Percentiles rank a stretch among this genome's conserved stretches.
These are phyloP conservation scores for Rousettus leschenaultii DNA, from an alignment of 2,113 vertebrate species.

Conservation along the genomic window DNA sequence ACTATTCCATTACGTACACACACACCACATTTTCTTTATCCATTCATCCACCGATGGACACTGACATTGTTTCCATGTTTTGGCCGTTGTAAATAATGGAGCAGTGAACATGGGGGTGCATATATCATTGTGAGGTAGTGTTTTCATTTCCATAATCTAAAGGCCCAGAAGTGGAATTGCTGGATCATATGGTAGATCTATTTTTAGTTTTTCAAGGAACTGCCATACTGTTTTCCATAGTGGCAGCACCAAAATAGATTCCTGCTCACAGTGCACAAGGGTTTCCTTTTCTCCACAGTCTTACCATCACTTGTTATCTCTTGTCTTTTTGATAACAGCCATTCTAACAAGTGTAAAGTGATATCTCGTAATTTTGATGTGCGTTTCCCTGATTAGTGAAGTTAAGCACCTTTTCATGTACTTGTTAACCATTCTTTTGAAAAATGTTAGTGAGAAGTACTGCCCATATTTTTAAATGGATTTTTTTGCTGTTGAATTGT, in stretches of 20 bases:
- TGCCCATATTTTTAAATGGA: background rate
- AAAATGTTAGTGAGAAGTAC: background rate
- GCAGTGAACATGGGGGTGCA: background rate
- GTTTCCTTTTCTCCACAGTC: background rate
- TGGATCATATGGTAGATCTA: background rate
- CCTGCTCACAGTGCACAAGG: background rate
- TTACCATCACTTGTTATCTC: background rate
- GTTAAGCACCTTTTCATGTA: background rate
- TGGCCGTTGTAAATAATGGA: background rate
- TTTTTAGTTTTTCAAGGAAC: background rate
- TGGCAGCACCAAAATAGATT: background rate
- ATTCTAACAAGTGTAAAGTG: background rate
- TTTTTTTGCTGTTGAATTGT: background rate
- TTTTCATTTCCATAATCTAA: background rate
- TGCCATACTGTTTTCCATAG: background rate
- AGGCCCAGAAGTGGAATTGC: background rate
- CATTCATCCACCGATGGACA: background rate
- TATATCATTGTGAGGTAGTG: background rate
- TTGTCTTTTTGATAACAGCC: background rate
- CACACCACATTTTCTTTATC: background rate
- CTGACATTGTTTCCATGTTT: background rate
- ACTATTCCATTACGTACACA: background rate
- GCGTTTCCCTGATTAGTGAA: background rate
- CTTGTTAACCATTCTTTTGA: background rate
- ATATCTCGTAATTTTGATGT: background rate